Evolutionary conservation across 1,140 invertebrate species (phyloP).

Genomic region (Chironomus striatipennis): DNA sequence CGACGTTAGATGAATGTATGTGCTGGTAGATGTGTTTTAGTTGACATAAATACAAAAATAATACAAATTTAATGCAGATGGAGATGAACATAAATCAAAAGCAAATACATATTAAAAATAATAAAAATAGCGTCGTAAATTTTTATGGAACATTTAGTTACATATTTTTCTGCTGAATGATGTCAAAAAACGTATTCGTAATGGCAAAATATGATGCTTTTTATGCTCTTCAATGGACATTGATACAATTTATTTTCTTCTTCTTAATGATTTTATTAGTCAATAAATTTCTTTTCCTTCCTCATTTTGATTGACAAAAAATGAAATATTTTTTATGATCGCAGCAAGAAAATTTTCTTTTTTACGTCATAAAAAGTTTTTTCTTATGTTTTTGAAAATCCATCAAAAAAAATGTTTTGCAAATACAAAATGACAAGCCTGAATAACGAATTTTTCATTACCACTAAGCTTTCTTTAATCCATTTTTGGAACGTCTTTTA

Average conservation of each 20-base stretch:
- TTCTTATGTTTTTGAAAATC: no score
- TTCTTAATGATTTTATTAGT: no score
- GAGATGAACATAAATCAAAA: constrained; percentile 14
- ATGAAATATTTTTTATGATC: no score
- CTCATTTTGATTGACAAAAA: no score
- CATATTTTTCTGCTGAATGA: neutral
- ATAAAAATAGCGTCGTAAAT: constrained; percentile 14
- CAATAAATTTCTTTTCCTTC: no score
- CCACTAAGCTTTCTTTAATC: no score
- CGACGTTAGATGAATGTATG: neutral
- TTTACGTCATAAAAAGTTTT: no score
- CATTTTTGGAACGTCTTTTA: no score
- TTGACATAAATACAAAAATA: neutral
- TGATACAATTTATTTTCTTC: neutral
- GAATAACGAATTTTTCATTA: neutral
- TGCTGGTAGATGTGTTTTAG: neutral
- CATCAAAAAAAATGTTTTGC: neutral
- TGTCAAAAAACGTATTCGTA: neutral
- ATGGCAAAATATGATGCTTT: constrained; percentile 1
- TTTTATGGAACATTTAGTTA: constrained; percentile 14
- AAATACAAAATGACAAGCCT: neutral
- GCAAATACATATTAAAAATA: constrained; percentile 12
- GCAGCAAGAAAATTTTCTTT: no score
- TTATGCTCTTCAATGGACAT: constrained; percentile 10
- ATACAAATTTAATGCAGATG: neutral